Evolutionary conservation across 2,797 vertebrate species (phyloP).

Genomic region (Acipenser oxyrinchus): DNA sequence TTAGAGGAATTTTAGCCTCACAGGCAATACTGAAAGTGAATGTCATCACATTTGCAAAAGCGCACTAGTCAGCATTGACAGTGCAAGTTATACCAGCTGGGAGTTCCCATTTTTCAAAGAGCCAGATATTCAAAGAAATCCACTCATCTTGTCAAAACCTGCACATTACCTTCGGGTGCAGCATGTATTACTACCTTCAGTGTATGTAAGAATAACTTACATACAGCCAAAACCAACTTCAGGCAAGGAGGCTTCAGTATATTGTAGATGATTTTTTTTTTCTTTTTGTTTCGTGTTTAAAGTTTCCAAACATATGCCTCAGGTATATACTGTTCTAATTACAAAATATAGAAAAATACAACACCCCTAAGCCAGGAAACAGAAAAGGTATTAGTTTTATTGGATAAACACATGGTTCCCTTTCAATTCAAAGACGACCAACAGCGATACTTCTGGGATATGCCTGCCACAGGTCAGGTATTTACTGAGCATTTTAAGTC

Average conservation of each 20-base stretch:
- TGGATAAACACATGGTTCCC: neutral
- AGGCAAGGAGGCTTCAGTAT: too few species aligned
- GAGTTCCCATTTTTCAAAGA: neutral
- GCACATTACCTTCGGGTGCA: neutral
- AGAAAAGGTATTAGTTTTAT: neutral
- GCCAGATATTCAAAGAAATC: neutral
- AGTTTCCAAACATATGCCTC: neutral
- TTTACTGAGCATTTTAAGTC: too few species aligned
- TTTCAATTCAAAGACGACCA: too few species aligned
- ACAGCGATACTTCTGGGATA: too few species aligned
- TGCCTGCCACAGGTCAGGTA: too few species aligned
- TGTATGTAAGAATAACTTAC: neutral
- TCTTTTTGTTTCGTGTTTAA: neutral
- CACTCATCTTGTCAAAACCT: neutral
- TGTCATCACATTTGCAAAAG: constrained; percentile 29
- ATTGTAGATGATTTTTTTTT: neutral
- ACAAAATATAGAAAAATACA: neutral
- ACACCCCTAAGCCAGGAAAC: neutral
- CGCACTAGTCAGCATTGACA: neutral
- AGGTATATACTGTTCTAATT: neutral
- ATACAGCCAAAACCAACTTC: neutral
- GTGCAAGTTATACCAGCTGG: constrained; percentile 15
- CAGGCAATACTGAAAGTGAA: constrained; percentile 42
- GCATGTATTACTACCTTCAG: neutral
- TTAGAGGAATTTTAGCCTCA: constrained; percentile 48